Conservation (phyloP, 2,797 vertebrate species). For the Amphiprion clarkii region DNA sequence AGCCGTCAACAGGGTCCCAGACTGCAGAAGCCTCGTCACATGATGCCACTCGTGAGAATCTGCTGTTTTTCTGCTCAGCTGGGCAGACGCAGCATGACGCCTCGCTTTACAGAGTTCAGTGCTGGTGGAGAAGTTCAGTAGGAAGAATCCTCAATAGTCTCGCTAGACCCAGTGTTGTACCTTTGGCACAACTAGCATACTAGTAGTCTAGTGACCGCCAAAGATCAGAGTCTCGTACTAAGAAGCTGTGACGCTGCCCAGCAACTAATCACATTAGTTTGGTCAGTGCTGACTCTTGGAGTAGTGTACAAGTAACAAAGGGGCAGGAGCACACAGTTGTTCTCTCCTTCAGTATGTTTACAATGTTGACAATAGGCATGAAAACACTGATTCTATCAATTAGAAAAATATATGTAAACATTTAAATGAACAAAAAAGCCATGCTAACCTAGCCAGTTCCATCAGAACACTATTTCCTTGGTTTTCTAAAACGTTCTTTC, state of each 20-base stretch:
- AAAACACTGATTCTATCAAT: not conserved
- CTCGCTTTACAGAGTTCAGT: slow-evolving; percentile 25
- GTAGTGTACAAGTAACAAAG: not conserved
- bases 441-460: not conserved
- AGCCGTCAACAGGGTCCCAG: slow-evolving; percentile 66
- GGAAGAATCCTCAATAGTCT: slow-evolving; percentile 10
- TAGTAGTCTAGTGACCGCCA: slow-evolving; percentile 18
- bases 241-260: slow-evolving; percentile 55
- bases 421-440: not conserved
- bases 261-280: slow-evolving; percentile 68
- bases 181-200: slow-evolving; percentile 14
- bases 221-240: slow-evolving; percentile 59
- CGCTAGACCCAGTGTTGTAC: not conserved
- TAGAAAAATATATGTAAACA: not conserved
- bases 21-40: slow-evolving; percentile 79
- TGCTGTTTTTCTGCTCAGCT: slow-evolving; percentile 85
- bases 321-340: not conserved
- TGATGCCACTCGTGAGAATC: slow-evolving; percentile 87
- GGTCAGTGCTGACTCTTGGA: slow-evolving; percentile 34
- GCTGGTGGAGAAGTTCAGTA: slow-evolving; percentile 24
- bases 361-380: not conserved
- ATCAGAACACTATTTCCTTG: not conserved
- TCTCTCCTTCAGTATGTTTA: not conserved
- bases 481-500: not conserved
- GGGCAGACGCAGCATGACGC: slow-evolving; percentile 73